These are phyloP conservation scores for Drosophila triauraria DNA, from an alignment of 1,140 invertebrate genomes.

Conservation along the genomic window DNA sequence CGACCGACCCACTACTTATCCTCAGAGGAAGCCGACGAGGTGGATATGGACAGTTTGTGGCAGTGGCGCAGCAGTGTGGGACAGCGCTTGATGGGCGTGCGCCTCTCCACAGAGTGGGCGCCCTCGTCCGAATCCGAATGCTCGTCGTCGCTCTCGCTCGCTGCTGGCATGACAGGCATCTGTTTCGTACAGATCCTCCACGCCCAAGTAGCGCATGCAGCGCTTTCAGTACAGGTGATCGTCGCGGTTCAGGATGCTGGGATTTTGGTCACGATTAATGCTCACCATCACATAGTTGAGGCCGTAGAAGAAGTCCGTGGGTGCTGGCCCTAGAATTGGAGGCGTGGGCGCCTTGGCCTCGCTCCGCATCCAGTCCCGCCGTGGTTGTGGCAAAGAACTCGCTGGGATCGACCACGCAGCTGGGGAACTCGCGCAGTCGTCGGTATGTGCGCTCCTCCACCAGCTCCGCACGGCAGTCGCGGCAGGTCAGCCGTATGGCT, in stretches of 20 bases:
- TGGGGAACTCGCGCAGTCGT: slow-evolving; percentile 69
- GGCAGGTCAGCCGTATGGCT: slow-evolving; percentile 35
- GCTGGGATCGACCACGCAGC: slow-evolving; percentile 64
- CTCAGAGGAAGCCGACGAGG: slow-evolving; percentile 20
- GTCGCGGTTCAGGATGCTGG: slow-evolving; percentile 17
- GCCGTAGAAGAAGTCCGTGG: slow-evolving; percentile 67
- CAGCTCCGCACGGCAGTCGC: slow-evolving; percentile 36
- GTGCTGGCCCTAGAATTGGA: slow-evolving; percentile 41
- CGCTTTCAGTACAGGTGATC: slow-evolving; percentile 67
- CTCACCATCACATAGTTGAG: slow-evolving; percentile 70
- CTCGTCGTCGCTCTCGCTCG: slow-evolving; percentile 67
- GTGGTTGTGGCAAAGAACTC: slow-evolving; percentile 78
- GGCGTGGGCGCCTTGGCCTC: background rate
- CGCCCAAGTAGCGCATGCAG: slow-evolving; percentile 65
- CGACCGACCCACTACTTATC: slow-evolving; percentile 21
- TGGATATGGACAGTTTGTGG: slow-evolving; percentile 5
- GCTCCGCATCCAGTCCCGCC: background rate
- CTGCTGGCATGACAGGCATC: slow-evolving; percentile 58
- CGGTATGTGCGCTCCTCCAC: slow-evolving; percentile 29
- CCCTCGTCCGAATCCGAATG: slow-evolving; percentile 55
- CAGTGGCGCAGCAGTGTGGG: slow-evolving; percentile 5
- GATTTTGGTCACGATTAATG: background rate
- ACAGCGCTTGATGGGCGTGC: slow-evolving; percentile 7
- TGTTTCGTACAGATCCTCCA: slow-evolving; percentile 55
- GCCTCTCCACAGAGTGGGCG: slow-evolving; percentile 3